Conservation (phyloP, 1,140 invertebrate genomes). For the Tigriopus japonicus region DNA sequence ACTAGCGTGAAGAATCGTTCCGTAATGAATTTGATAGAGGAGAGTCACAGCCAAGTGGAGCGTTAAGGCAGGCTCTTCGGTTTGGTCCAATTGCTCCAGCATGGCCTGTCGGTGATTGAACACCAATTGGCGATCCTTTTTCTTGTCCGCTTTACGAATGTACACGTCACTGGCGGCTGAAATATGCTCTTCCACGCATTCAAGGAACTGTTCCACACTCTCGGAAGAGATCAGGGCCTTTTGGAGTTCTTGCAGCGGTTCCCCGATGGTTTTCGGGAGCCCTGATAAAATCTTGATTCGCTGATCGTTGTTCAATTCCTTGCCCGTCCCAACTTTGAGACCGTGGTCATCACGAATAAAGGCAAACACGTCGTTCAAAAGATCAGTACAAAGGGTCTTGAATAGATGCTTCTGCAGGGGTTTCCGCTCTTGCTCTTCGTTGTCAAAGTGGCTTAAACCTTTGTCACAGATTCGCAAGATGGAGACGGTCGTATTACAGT, state of each 20-base stretch:
- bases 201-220: slow-evolving; percentile 52
- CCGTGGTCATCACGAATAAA: slow-evolving; percentile 29
- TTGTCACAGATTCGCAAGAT: slow-evolving; percentile 70
- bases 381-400: slow-evolving; percentile 59
- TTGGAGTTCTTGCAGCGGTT: slow-evolving; percentile 25
- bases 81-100: slow-evolving; percentile 47
- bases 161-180: slow-evolving; percentile 49
- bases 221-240: slow-evolving; percentile 27
- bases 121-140: slow-evolving; percentile 54
- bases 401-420: slow-evolving; percentile 58
- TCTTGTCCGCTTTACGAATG: slow-evolving; percentile 68
- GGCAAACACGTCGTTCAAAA: slow-evolving; percentile 49
- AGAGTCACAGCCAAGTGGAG: slow-evolving; percentile 59
- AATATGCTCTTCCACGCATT: slow-evolving; percentile 45
- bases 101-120: slow-evolving; percentile 56
- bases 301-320: slow-evolving; percentile 28
- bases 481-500: slow-evolving; percentile 45
- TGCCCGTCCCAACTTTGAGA: slow-evolving; percentile 21
- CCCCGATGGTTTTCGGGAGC: slow-evolving; percentile 39
- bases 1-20: slow-evolving; percentile 58
- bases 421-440: slow-evolving; percentile 37
- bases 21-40: slow-evolving; percentile 54
- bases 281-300: background rate
- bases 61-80: slow-evolving; percentile 55
- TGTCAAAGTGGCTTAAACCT: slow-evolving; percentile 41